phyloP scores from a whole-genome alignment of 2,113 vertebrate genomes.

The Bungarus multicinctus region DNA sequence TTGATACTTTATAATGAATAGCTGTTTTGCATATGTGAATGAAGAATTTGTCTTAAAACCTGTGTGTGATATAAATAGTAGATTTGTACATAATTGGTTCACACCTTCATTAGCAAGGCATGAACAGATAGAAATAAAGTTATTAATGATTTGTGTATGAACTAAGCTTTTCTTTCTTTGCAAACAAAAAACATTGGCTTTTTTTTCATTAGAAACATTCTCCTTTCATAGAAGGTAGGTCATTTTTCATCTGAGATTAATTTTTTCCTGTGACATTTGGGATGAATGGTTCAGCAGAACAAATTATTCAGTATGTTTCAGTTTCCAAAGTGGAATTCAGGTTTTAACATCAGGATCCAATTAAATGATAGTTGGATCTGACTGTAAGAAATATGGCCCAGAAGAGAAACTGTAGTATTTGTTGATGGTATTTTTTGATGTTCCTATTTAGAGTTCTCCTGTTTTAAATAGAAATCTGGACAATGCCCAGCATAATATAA shows the following conservation, averaged over 20 bases:
- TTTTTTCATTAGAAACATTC: constrained; percentile 67
- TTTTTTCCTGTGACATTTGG: constrained; percentile 64
- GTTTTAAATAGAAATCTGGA: constrained; percentile 82
- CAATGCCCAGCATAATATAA: constrained; percentile 68
- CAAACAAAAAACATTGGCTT: constrained; percentile 47
- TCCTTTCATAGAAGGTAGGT: constrained; percentile 65
- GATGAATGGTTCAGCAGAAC: constrained; percentile 74
- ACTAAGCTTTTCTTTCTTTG: constrained; percentile 51
- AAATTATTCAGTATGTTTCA: constrained; percentile 75
- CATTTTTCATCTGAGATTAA: constrained; percentile 62
- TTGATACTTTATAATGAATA: background rate
- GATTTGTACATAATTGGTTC: background rate
- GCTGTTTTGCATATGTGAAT: background rate
- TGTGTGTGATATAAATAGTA: background rate
- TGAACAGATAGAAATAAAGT: background rate
- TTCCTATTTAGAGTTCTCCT: constrained; percentile 66
- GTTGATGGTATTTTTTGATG: constrained; percentile 47
- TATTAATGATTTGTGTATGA: background rate
- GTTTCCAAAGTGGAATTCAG: constrained; percentile 77
- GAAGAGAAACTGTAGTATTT: constrained; percentile 73
- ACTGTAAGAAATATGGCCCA: constrained; percentile 80
- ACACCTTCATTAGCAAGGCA: background rate
- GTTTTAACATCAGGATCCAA: constrained; percentile 80
- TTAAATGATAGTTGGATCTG: constrained; percentile 82
- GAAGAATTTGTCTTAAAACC: background rate